These are phyloP conservation scores for Andrena minutula DNA, from an alignment of 2,888 invertebrate species.

Conservation along the genomic window DNA sequence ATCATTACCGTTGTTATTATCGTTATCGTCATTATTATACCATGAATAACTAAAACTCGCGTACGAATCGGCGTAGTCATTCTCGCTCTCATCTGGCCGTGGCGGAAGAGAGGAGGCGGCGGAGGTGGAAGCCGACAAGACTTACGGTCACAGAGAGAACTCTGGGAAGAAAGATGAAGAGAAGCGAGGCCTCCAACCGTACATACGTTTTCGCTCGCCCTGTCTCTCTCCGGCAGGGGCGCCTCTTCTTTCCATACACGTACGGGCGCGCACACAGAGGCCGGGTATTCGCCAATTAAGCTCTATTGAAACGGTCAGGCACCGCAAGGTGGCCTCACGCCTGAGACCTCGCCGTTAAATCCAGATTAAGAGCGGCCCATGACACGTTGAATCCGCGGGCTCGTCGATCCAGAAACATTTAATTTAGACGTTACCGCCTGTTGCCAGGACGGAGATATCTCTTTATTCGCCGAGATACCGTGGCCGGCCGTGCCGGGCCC, in stretches of 20 bases:
- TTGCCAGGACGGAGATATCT: conserved; percentile 74
- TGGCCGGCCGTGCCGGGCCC: conserved; percentile 44
- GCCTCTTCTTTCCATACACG: conserved; percentile 52
- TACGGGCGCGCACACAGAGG: conserved; percentile 45
- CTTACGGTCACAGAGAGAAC: conserved; percentile 24
- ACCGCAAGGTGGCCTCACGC: conserved; percentile 71
- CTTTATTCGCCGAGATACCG: conserved; percentile 68
- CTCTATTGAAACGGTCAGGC: conserved; percentile 73
- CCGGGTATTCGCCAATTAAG: conserved; percentile 79
- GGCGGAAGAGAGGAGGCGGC: conserved; percentile 10
- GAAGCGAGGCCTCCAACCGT: conserved; percentile 58
- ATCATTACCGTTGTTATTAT: conserved; percentile 74
- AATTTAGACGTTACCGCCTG: conserved; percentile 80
- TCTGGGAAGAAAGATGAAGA: conserved; percentile 27
- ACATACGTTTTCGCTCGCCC: conserved; percentile 45
- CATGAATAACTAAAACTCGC: conserved; percentile 71
- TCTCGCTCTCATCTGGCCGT: conserved; percentile 34
- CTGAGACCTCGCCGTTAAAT: conserved; percentile 77
- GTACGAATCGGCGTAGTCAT: conserved; percentile 29
- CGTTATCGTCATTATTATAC: conserved; percentile 74
- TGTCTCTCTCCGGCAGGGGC: not conserved
- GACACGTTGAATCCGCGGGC: conserved; percentile 76
- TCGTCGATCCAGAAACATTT: conserved; percentile 81
- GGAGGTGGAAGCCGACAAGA: conserved; percentile 48
- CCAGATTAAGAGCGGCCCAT: conserved; percentile 79